phyloP scores from a whole-genome alignment of 2,113 vertebrate species.

The Pituophis catenifer region DNA sequence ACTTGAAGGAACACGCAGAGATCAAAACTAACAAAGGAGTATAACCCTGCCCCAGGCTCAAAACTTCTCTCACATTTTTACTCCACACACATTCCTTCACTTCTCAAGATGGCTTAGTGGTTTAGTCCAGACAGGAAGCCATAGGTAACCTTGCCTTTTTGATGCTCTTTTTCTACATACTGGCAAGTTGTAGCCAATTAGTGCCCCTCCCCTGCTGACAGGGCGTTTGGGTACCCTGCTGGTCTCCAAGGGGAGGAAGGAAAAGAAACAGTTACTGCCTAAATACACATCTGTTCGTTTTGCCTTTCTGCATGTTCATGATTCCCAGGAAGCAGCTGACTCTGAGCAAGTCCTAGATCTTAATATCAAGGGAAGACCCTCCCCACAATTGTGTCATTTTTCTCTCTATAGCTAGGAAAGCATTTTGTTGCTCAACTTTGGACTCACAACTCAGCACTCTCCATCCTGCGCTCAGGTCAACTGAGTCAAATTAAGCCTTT shows the following conservation, averaged over 20 bases:
- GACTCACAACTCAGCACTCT: background rate
- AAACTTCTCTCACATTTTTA: background rate
- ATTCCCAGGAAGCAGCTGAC: background rate
- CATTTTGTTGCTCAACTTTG: background rate
- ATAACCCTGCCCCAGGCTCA: background rate
- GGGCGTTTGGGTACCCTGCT: background rate
- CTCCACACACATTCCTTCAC: background rate
- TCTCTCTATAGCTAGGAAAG: background rate
- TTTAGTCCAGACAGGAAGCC: background rate
- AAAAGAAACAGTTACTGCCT: background rate
- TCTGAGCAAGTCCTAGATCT: background rate
- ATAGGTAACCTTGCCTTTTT: background rate
- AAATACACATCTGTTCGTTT: background rate
- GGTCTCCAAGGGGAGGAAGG: background rate
- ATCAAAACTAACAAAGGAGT: background rate
- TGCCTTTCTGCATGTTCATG: background rate
- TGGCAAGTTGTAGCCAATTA: background rate
- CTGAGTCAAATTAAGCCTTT: slow-evolving; percentile 3
- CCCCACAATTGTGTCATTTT: background rate
- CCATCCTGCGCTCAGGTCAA: background rate
- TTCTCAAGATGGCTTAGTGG: background rate
- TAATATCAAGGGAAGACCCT: background rate
- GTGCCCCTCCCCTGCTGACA: background rate
- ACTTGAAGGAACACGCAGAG: background rate
- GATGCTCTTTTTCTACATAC: background rate